Base-by-base conservation (phyloP, 1,140 invertebrate genomes). In the Wasmannia auropunctata region DNA sequence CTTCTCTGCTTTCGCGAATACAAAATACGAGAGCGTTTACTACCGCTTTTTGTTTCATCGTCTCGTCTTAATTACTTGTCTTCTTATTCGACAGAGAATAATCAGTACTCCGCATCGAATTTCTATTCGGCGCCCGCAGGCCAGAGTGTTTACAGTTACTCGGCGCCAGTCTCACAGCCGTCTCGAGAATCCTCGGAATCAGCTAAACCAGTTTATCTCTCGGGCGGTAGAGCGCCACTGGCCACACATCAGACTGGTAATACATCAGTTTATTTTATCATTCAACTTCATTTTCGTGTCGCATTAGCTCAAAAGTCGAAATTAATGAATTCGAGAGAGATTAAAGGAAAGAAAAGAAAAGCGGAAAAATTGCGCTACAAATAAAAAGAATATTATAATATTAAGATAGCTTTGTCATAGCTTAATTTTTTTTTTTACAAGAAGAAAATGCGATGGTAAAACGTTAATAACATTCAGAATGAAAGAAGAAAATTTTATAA, bases 71-170 rank as follows among this genome's bases (percentile, higher is more conserved):
- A 56, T 3, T 54, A 49, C 58, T 74, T 49, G 86, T 51, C 67
- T 91, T 16, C 28, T 74, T 5, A 54, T 31, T 58, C 8, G 19
- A 40, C 83, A 93, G 93, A 94, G 62, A 92, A 91, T 49, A 94
- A 92, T 92, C 93, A 94, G 81, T 95, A 92, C 80, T 92, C 93
- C 34, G 87, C 93, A 34, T 93, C 93, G 46, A 93, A 87, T 86
- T 95, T 95, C 86, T 94, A 94, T 74, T 93, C 94, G 46, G 83
- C 93, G 5, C 90, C 94, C 11, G 83, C 90, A n/a, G 87, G 87
- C 22, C 94, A 94, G 77, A 93, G 91, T 25, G 93, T 94, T 6
- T 95, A 94, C 67, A 93, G 90, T 74, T 94, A 94, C 89, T 91
- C 91, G 16, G 87, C 91, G 62, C 93, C 94, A 25, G 91, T 92